Evolutionary conservation across 2,888 invertebrate species (phyloP).

Genomic region (Prosapia bicincta): DNA sequence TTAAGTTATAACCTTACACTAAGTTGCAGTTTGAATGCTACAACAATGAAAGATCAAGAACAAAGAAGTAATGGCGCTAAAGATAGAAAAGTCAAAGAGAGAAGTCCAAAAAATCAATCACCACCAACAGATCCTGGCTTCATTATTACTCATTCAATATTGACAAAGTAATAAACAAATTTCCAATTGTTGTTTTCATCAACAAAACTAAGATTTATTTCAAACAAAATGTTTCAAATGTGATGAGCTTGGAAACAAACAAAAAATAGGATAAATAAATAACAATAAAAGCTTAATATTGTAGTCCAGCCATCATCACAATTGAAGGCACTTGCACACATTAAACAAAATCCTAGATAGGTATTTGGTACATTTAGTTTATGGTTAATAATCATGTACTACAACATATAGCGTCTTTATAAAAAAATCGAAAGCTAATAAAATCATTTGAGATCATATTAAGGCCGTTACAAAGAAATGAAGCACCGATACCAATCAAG

Average conservation of each 20-base stretch:
- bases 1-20: not conserved
- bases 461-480: not conserved
- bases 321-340: not conserved
- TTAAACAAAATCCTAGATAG: not conserved
- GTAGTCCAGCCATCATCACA: not conserved
- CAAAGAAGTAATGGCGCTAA: not conserved
- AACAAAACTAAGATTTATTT: not conserved
- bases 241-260: not conserved
- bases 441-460: conserved; percentile 20
- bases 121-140: not conserved
- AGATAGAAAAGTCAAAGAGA: not conserved
- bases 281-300: not conserved
- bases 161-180: not conserved
- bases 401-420: not conserved
- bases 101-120: not conserved
- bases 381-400: not conserved
- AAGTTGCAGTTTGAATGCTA: not conserved
- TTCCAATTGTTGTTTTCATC: not conserved
- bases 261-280: not conserved
- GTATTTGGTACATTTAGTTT: not conserved
- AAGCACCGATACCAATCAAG: not conserved
- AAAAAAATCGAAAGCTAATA: not conserved
- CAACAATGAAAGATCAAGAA: not conserved
- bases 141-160: not conserved
- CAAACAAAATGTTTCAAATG: not conserved